Evolutionary conservation across 2,113 vertebrate species (phyloP).

Genomic region (Lethenteron reissneri): DNA sequence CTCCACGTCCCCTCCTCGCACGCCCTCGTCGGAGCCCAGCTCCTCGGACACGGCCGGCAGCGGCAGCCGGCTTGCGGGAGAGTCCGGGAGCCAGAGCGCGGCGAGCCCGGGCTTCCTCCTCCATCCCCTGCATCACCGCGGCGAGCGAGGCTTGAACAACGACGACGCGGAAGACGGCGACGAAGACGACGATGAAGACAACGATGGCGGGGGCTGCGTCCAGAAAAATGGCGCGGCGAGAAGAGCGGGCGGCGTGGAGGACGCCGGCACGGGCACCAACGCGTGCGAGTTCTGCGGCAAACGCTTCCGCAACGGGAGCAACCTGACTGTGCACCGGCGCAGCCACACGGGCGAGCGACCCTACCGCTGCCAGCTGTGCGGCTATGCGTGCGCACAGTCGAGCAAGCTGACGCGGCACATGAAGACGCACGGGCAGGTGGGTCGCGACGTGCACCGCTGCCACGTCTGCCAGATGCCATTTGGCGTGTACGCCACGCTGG

Average conservation of each 20-base stretch:
- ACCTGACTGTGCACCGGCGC: constrained; percentile 49
- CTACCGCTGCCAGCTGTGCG: constrained; percentile 42
- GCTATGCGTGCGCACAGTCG: constrained; percentile 52
- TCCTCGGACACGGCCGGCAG: too few relatives aligned
- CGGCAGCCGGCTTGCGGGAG: too few relatives aligned
- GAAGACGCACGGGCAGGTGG: constrained; percentile 43
- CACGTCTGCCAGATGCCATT: constrained; percentile 43
- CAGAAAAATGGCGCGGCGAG: constrained; percentile 17
- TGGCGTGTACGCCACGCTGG: constrained; percentile 46
- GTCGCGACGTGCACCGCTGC: constrained; percentile 30
- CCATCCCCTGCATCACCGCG: too few relatives aligned
- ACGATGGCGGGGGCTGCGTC: constrained; percentile 19
- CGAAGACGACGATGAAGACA: too few relatives aligned
- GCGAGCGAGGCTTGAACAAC: too few relatives aligned
- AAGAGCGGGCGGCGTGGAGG: neutral
- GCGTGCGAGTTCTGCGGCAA: constrained; percentile 56
- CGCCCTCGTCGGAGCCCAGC: too few relatives aligned
- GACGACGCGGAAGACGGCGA: too few relatives aligned
- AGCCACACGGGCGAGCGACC: constrained; percentile 48
- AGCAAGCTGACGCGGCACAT: constrained; percentile 64
- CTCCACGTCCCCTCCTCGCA: too few relatives aligned
- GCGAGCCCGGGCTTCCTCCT: too few relatives aligned
- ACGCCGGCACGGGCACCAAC: constrained; percentile 25
- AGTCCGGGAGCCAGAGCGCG: too few relatives aligned
- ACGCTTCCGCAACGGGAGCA: constrained; percentile 50